A percentile compares a stretch with the other conserved stretches of the same genome.
These are phyloP conservation scores for Nasonia giraulti DNA, from an alignment of 1,140 invertebrate genomes.

Conservation along the genomic window DNA sequence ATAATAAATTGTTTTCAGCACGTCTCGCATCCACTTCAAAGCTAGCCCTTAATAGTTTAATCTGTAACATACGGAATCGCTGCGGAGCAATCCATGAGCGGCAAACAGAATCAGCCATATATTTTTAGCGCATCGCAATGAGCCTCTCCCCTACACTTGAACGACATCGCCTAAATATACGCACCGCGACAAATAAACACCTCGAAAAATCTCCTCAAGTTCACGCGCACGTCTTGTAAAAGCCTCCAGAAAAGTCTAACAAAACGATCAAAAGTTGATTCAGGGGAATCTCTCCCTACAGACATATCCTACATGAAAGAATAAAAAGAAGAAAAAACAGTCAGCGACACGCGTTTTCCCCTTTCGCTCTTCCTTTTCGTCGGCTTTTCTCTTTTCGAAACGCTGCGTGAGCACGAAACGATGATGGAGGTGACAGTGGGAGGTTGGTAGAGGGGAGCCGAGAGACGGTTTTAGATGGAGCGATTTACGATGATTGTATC, in stretches of 20 bases:
- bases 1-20: background rate
- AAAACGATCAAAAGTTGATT: background rate
- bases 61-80: background rate
- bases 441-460: background rate
- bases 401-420: slow-evolving; percentile 29
- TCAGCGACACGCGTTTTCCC: slow-evolving; percentile 1
- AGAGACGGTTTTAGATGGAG: slow-evolving; percentile 36
- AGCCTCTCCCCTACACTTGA: background rate
- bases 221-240: background rate
- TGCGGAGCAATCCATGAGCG: background rate
- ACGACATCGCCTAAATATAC: background rate
- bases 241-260: background rate
- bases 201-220: background rate
- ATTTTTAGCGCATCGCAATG: background rate
- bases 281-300: background rate
- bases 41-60: background rate
- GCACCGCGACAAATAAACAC: background rate
- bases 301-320: background rate
- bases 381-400: slow-evolving; percentile 14
- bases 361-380: slow-evolving; percentile 39
- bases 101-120: background rate
- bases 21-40: background rate
- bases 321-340: background rate
- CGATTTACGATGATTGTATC: slow-evolving; percentile 43
- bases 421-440: slow-evolving; percentile 41